Conservation (phyloP, 2,113 vertebrate genomes). For the Connochaetes taurinus region DNA sequence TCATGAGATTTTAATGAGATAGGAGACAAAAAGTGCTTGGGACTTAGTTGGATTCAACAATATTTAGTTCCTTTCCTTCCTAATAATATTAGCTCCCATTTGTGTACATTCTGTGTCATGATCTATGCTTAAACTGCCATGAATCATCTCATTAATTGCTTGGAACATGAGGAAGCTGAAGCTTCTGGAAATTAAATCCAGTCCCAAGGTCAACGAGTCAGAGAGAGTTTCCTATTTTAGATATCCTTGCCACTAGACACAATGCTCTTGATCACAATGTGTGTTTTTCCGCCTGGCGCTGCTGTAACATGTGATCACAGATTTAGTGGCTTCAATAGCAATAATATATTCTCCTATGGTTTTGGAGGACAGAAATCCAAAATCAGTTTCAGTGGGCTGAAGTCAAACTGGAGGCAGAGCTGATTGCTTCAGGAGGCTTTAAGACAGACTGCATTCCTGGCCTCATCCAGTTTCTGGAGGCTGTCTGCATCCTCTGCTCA, state of each 20-base stretch:
- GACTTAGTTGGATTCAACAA: neutral
- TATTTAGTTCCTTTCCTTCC: neutral
- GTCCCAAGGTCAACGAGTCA: neutral
- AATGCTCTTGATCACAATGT: neutral
- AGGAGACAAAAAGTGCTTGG: neutral
- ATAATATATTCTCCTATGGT: neutral
- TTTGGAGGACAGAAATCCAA: neutral
- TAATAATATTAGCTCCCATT: neutral
- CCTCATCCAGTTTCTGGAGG: neutral
- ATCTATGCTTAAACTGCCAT: neutral
- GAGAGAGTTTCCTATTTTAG: neutral
- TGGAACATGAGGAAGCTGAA: constrained; percentile 8
- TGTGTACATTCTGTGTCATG: neutral
- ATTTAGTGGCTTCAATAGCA: neutral
- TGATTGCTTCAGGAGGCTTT: neutral
- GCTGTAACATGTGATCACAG: neutral
- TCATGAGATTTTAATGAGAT: neutral
- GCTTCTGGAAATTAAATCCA: constrained; percentile 22
- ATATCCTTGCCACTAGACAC: neutral
- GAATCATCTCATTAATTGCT: constrained; percentile 31
- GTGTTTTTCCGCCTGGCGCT: neutral
- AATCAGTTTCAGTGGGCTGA: neutral
- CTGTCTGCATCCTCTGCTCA: neutral
- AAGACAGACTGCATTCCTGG: neutral
- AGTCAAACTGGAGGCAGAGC: neutral